Conservation (phyloP, 2,113 vertebrate species). For the Thalassarche chlororhynchos region DNA sequence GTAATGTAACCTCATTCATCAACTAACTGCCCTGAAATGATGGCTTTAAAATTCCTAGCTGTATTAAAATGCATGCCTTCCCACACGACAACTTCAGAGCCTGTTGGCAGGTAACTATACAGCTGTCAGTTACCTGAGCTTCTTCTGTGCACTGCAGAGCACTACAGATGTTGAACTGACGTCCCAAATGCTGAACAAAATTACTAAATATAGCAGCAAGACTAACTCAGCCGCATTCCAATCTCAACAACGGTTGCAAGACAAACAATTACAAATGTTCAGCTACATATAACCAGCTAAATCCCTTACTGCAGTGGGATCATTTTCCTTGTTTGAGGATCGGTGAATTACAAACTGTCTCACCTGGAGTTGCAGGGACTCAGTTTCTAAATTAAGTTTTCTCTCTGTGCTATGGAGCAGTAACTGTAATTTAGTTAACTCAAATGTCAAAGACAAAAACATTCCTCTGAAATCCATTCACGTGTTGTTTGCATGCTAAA, state of each 20-base stretch:
- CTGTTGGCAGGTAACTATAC: neutral
- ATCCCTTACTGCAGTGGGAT: neutral
- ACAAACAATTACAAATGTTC: neutral
- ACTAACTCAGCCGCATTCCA: neutral
- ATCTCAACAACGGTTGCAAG: neutral
- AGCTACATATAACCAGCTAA: neutral
- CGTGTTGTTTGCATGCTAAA: neutral
- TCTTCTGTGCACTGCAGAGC: neutral
- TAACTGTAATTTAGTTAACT: slow-evolving; percentile 13
- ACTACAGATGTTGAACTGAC: neutral
- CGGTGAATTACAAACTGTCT: neutral
- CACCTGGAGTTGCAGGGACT: neutral
- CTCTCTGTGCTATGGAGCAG: neutral
- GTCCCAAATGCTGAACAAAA: neutral
- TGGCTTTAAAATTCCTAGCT: neutral
- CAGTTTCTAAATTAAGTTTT: slow-evolving; percentile 23
- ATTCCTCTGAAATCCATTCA: neutral
- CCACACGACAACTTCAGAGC: neutral
- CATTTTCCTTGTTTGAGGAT: neutral
- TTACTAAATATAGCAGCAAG: neutral
- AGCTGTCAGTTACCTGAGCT: neutral
- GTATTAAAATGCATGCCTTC: neutral
- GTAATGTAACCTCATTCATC: neutral
- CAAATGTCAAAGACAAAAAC: neutral
- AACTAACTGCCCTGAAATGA: neutral